Evolutionary conservation across 2,888 invertebrate genomes (phyloP).

Genomic region (Unio delphinus): DNA sequence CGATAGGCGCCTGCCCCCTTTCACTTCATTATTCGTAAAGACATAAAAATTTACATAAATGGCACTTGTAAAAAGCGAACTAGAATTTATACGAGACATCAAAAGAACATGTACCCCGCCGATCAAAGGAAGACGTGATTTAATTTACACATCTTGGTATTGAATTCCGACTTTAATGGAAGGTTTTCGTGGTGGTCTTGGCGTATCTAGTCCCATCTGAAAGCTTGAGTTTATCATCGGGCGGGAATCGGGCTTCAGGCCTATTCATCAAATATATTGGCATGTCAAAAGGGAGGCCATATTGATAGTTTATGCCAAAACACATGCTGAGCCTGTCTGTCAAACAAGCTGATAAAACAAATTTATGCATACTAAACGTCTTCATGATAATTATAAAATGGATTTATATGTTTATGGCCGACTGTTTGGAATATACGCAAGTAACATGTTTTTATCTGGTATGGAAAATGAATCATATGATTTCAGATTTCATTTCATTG

Average conservation of each 20-base stretch:
- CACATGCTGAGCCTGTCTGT: conserved; percentile 4
- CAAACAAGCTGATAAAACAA: conserved; percentile 12
- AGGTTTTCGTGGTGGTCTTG: conserved; percentile 35
- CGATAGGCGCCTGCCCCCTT: conserved; percentile 26
- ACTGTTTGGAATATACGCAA: conserved; percentile 3
- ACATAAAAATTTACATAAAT: conserved; percentile 43
- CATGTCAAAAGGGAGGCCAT: conserved; percentile 3
- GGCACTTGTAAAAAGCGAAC: conserved; percentile 41
- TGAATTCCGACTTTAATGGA: conserved; percentile 37
- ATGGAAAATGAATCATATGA: conserved; percentile 10
- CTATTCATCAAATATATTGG: conserved; percentile 2
- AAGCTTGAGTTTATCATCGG: conserved; percentile 12
- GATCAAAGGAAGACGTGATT: conserved; percentile 37
- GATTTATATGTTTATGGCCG: conserved; percentile 6
- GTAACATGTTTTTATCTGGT: conserved; percentile 5
- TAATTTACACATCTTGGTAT: conserved; percentile 40
- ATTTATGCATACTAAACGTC: conserved; percentile 18
- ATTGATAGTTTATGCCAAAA: background rate
- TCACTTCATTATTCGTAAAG: conserved; percentile 33
- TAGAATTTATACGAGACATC: conserved; percentile 39
- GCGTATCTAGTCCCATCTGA: conserved; percentile 11
- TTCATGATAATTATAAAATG: conserved; percentile 18
- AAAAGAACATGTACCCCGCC: conserved; percentile 23
- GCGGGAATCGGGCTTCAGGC: conserved; percentile 8
- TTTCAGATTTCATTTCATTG: conserved; percentile 3